Percentiles rank a stretch among this genome's conserved stretches.
phyloP scores from a whole-genome alignment of 2,888 invertebrate genomes.

The Beris morrisii region DNA sequence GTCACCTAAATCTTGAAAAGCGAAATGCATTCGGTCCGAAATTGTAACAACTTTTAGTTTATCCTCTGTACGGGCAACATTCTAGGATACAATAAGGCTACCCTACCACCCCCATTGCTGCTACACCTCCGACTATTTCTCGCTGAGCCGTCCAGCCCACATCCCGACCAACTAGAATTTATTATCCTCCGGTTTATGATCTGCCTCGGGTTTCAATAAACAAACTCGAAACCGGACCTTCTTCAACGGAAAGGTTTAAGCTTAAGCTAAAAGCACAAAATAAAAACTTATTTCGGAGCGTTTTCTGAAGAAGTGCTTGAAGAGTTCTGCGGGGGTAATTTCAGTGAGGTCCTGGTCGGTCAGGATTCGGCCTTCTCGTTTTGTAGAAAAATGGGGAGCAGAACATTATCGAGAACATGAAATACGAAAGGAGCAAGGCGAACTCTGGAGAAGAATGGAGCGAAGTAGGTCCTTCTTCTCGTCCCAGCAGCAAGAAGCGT shows the following conservation, averaged over 20 bases:
- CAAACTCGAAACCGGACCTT: slow-evolving; percentile 19
- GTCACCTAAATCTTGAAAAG: slow-evolving; percentile 28
- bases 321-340: neutral
- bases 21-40: slow-evolving; percentile 26
- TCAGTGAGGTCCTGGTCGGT: slow-evolving; percentile 3
- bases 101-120: neutral
- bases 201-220: slow-evolving; percentile 30
- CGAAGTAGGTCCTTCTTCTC: no score
- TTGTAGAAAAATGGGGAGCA: slow-evolving; percentile 12
- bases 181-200: slow-evolving; percentile 29
- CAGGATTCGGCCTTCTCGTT: slow-evolving; percentile 8
- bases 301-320: neutral
- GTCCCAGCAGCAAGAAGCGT: neutral
- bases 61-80: slow-evolving; percentile 17
- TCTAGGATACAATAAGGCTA: neutral
- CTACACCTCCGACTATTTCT: neutral
- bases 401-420: slow-evolving; percentile 21
- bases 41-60: slow-evolving; percentile 26
- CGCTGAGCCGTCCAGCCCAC: neutral
- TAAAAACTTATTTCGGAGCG: neutral
- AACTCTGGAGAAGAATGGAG: no score
- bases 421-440: neutral
- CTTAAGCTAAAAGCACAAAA: no score
- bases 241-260: no score
- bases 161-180: slow-evolving; percentile 17